Conservation (phyloP, 2,113 vertebrate species). For the Isurus oxyrinchus region DNA sequence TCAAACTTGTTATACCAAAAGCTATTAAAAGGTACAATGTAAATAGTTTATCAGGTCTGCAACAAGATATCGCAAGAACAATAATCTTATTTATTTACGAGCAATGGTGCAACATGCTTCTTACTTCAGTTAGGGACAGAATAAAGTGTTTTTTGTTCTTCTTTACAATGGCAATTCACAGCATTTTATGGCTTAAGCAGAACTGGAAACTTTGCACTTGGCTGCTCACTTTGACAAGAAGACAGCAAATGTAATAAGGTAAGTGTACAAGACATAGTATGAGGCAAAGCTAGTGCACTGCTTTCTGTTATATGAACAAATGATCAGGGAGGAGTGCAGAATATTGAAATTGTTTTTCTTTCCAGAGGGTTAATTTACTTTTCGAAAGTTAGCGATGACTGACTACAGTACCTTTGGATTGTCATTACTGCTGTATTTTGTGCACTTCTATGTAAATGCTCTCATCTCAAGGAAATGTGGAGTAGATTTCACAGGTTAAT, state of each 20-base stretch:
- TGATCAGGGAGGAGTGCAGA: neutral
- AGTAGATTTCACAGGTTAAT: neutral
- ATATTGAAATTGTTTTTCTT: neutral
- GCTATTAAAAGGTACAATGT: neutral
- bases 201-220: neutral
- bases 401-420: neutral
- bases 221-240: constrained; percentile 6
- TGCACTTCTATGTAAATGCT: neutral
- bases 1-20: neutral
- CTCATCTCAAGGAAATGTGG: neutral
- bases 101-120: too few relatives aligned
- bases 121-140: neutral
- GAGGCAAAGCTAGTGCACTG: neutral
- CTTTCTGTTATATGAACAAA: neutral
- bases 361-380: neutral
- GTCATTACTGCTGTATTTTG: neutral
- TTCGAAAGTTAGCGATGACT: neutral
- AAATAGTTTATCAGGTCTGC: neutral
- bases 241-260: neutral
- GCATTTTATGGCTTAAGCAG: neutral
- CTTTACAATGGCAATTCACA: neutral
- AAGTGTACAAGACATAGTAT: neutral
- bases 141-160: neutral
- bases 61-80: neutral
- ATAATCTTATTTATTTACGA: neutral